Evolutionary conservation across 2,113 vertebrate genomes (phyloP).

Genomic region (Parus major): DNA sequence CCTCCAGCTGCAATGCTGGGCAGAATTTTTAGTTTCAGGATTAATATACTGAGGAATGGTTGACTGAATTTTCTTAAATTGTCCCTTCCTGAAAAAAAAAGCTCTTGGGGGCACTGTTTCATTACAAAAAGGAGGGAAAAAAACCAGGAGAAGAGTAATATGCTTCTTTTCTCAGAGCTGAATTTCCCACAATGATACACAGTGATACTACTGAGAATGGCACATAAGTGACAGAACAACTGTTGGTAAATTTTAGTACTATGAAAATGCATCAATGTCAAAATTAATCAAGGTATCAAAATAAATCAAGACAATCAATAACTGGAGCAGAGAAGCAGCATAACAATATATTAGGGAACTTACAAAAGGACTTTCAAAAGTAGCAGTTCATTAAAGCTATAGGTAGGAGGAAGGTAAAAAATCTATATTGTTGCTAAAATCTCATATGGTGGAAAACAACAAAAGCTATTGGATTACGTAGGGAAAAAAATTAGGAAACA

Average conservation of each 20-base stretch:
- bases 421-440: neutral
- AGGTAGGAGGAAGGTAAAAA: neutral
- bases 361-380: neutral
- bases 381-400: neutral
- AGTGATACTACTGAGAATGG: neutral
- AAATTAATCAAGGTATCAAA: neutral
- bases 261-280: neutral
- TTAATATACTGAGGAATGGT: neutral
- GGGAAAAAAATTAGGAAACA: neutral
- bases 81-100: neutral
- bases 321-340: neutral
- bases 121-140: neutral
- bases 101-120: slow-evolving; percentile 72
- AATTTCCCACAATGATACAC: neutral
- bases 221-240: neutral
- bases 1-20: neutral
- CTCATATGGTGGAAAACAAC: neutral
- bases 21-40: neutral
- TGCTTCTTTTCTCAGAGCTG: neutral
- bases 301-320: neutral
- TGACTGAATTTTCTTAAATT: neutral
- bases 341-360: neutral
- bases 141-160: neutral
- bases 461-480: neutral
- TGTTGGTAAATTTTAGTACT: neutral